Percentiles rank a stretch among this genome's conserved stretches.
Evolutionary conservation across 2,888 invertebrate species (phyloP).

Genomic region (Sarcophaga subvicina): DNA sequence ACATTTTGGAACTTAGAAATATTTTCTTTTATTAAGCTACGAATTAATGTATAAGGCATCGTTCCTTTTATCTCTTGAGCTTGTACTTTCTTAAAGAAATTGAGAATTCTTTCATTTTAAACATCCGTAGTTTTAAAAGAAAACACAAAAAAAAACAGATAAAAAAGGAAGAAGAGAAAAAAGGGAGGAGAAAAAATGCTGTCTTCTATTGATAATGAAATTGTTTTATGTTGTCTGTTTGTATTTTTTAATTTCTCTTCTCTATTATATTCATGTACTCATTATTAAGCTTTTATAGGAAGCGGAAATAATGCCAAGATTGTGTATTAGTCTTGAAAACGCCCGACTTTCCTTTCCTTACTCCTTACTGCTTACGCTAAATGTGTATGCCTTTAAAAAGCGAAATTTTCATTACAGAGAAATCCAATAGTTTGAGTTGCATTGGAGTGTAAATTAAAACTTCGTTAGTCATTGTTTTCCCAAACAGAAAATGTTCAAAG

Average conservation of each 20-base stretch:
- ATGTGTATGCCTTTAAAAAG: too few species aligned
- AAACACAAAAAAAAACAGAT: neutral
- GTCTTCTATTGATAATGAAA: slow-evolving; percentile 54
- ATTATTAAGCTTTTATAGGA: slow-evolving; percentile 65
- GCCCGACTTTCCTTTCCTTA: slow-evolving; percentile 8
- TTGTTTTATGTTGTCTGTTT: slow-evolving; percentile 49
- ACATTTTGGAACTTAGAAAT: too few species aligned
- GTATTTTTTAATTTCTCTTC: slow-evolving; percentile 37
- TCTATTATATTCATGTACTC: slow-evolving; percentile 26
- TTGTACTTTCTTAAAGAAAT: too few species aligned
- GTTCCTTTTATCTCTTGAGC: too few species aligned
- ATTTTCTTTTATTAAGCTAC: too few species aligned
- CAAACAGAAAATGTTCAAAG: neutral
- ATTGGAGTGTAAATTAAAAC: slow-evolving; percentile 58
- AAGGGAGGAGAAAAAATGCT: neutral
- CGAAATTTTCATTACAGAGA: neutral
- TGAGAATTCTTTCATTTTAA: too few species aligned
- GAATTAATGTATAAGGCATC: too few species aligned
- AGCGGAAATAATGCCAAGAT: slow-evolving; percentile 63
- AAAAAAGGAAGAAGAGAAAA: neutral
- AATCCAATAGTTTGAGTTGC: slow-evolving; percentile 1
- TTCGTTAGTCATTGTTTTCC: slow-evolving; percentile 60
- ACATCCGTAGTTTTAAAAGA: neutral
- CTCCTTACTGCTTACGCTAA: neutral
- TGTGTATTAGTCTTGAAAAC: slow-evolving; percentile 16